phyloP scores from a whole-genome alignment of 2,888 invertebrate species.

The Tenodera sinensis region DNA sequence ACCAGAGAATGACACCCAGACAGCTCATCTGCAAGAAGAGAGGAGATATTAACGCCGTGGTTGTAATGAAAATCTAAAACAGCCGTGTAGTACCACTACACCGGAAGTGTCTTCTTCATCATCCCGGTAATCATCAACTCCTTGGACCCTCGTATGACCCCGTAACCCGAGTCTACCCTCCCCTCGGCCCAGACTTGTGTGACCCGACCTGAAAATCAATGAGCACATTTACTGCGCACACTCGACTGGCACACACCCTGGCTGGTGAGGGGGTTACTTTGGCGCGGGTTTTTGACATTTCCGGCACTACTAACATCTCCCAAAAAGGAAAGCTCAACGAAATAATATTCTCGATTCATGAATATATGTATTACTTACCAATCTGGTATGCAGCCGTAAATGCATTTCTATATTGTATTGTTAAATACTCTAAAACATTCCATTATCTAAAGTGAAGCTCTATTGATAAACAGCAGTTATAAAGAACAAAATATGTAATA shows the following conservation, averaged over 20 bases:
- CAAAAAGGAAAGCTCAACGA: not conserved
- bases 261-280: not conserved
- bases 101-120: not conserved
- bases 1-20: not conserved
- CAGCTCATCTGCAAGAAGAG: not conserved
- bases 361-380: no score
- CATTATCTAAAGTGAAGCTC: no score
- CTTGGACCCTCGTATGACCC: constrained; percentile 7
- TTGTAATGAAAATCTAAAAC: not conserved
- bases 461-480: no score
- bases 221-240: not conserved
- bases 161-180: constrained; percentile 8
- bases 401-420: no score
- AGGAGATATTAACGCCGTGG: not conserved
- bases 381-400: no score
- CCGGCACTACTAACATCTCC: not conserved
- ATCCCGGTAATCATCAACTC: not conserved
- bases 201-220: constrained; percentile 25
- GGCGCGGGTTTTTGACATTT: not conserved
- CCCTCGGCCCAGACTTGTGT: not conserved
- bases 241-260: not conserved
- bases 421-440: no score
- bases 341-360: no score
- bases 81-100: not conserved
- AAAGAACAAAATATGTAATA: no score